phyloP scores from a whole-genome alignment of 1,140 invertebrate genomes.

The Aethina tumida region DNA sequence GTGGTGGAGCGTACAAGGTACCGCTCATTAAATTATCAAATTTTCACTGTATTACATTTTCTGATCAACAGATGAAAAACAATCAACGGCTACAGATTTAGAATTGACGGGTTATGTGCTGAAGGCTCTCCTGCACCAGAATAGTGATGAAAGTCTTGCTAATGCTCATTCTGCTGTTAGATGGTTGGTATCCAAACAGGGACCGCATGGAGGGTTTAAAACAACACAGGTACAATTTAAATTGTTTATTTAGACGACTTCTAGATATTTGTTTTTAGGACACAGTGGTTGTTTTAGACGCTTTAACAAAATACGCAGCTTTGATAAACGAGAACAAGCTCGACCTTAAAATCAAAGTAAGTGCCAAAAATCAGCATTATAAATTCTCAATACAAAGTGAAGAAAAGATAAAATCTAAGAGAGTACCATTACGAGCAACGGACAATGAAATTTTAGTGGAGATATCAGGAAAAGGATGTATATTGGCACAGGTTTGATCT shows the following conservation, averaged over 20 bases:
- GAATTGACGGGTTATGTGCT: constrained; percentile 63
- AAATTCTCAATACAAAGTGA: constrained; percentile 16
- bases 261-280: constrained; percentile 36
- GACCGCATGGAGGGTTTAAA: constrained; percentile 56
- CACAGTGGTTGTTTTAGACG: constrained; percentile 51
- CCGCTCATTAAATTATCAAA: constrained; percentile 6
- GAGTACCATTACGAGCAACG: constrained; percentile 28
- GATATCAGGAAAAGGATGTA: constrained; percentile 49
- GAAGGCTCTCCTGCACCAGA: constrained; percentile 45
- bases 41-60: background rate
- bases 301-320: constrained; percentile 43
- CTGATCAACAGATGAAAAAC: constrained; percentile 5
- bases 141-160: constrained; percentile 46
- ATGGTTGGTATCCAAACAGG: constrained; percentile 59
- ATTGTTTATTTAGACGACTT: background rate
- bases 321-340: constrained; percentile 18
- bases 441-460: constrained; percentile 34
- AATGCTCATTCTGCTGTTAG: constrained; percentile 43
- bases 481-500: constrained; percentile 42
- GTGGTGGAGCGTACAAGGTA: constrained; percentile 31
- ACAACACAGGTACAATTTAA: constrained; percentile 38
- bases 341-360: constrained; percentile 19
- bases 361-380: constrained; percentile 13
- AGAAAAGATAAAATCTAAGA: constrained; percentile 22
- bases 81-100: constrained; percentile 33